Evolutionary conservation across 2,113 vertebrate genomes (phyloP).

Genomic region (Aegotheles bennettii): DNA sequence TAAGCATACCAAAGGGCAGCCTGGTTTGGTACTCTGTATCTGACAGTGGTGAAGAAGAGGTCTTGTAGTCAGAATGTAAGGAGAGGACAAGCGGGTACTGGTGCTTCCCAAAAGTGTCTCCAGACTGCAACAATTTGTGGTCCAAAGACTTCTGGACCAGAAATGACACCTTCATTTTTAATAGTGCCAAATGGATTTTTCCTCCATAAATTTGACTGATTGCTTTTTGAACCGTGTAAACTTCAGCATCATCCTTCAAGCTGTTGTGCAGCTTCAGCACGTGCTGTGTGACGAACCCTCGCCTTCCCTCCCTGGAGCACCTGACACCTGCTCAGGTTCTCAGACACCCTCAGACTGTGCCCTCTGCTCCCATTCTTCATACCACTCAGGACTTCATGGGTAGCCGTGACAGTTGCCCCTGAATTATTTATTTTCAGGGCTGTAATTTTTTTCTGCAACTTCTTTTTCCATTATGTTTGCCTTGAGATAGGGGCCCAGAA

Average conservation of each 20-base stretch:
- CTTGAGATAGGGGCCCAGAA: background rate
- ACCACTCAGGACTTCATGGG: background rate
- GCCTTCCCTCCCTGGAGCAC: background rate
- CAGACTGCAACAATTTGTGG: background rate
- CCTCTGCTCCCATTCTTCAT: background rate
- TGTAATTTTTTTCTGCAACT: background rate
- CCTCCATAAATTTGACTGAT: background rate
- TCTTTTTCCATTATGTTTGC: background rate
- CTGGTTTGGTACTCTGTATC: background rate
- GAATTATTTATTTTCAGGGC: background rate
- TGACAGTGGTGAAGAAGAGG: background rate
- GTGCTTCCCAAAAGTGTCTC: background rate
- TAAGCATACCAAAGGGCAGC: background rate
- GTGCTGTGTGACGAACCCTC: rapidly evolving
- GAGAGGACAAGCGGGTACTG: background rate
- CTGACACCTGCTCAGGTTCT: background rate
- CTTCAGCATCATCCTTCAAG: background rate
- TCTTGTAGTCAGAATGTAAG: background rate
- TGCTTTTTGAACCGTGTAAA: background rate
- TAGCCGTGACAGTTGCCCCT: background rate
- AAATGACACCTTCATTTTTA: background rate
- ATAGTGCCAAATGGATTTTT: background rate
- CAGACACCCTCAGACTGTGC: background rate
- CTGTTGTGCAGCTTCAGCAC: background rate
- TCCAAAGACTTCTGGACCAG: background rate